Evolutionary conservation across 1,140 invertebrate genomes (phyloP), one percentile per base, ranked within the genome.

Genomic region (Tetragonula clypearis): DNA sequence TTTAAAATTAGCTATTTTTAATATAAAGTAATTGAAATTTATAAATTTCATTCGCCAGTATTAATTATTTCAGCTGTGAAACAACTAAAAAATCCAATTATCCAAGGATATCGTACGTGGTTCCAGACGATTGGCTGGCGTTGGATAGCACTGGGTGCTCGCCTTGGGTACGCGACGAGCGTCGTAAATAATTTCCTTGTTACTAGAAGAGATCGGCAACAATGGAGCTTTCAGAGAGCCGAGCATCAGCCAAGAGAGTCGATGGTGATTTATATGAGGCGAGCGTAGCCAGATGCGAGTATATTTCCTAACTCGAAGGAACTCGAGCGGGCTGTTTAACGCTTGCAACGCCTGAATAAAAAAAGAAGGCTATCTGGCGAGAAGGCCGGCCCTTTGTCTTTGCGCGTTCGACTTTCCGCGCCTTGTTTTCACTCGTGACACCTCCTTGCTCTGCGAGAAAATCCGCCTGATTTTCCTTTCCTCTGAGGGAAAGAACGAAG

Each of bases 141-240:
- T 68, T 68, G 65, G 65, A 17, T 68, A 17, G 65, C 30, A 17
- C 30, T 19, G 17, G 66, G 66, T 68, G 66, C 62, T 65, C 62
- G 5, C n/a, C 14, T n/a, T 41, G 41, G 15, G 62, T n/a, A 74
- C 72, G 72, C 72, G n/a, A 74, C 26, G 21, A 56, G 55, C 23
- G 58, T 41, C 60, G 35, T 78, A 78, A 78, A 65, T 65, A 65
- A 78, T 78, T 78, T 78, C 35, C 60, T 78, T 78, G 79, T 35
- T 68, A 75, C 55, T 55, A 86, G 65, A 49, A 58, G 77, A 76
- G 81, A 53, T 80, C 8, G 35, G 15, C 19, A 77, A 62, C 35
- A 62, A 62, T 77, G 75, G 21, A 49, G 35, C 75, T 77, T 49
- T 12, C 35, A 19, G 15, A 41, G 12, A 2, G 21, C 14, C 12